Percentiles rank a stretch among this genome's conserved stretches.
Evolutionary conservation across 35 echinoderm and acorn worm species (phyloP).

Genomic region (Holothuria glaberrima): DNA sequence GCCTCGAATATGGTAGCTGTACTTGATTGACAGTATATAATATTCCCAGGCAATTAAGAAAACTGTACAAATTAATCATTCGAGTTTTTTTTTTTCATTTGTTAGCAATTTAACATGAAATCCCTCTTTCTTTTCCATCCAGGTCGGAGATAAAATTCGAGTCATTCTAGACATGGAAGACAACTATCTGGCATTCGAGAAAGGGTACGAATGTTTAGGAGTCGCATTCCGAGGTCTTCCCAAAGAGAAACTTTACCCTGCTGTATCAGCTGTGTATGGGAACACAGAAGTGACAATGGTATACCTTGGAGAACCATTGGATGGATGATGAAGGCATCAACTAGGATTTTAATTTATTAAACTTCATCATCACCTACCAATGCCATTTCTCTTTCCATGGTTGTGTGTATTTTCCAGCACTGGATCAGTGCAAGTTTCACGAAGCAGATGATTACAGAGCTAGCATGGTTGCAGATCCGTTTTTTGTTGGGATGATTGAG

Average conservation of each 20-base stretch:
- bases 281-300: conserved; percentile 99
- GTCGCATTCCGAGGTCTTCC: conserved; percentile 99
- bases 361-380: conserved; percentile 26
- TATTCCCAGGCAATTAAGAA: too few species aligned
- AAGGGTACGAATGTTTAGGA: conserved; percentile 95
- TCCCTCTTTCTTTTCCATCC: not conserved
- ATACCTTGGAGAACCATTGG: conserved; percentile 91
- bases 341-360: conserved; percentile 33
- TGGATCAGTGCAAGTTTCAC: not conserved
- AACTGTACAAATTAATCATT: too few species aligned
- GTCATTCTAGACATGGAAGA: conserved; percentile 99
- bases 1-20: too few species aligned
- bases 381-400: conserved; percentile 42
- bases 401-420: too few species aligned
- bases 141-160: conserved; percentile 98
- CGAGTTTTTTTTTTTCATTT: too few species aligned
- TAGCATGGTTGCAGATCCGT: not conserved
- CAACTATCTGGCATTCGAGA: conserved; percentile 97
- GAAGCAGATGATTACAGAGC: not conserved
- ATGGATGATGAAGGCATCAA: conserved; percentile 80
- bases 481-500: not conserved
- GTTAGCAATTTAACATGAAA: too few species aligned
- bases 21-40: too few species aligned
- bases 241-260: conserved; percentile 91
- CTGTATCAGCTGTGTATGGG: conserved; percentile 98